Percentiles rank a stretch among this genome's conserved stretches.
Conservation (phyloP, 1,140 invertebrate genomes). For the Diprion similis region DNA sequence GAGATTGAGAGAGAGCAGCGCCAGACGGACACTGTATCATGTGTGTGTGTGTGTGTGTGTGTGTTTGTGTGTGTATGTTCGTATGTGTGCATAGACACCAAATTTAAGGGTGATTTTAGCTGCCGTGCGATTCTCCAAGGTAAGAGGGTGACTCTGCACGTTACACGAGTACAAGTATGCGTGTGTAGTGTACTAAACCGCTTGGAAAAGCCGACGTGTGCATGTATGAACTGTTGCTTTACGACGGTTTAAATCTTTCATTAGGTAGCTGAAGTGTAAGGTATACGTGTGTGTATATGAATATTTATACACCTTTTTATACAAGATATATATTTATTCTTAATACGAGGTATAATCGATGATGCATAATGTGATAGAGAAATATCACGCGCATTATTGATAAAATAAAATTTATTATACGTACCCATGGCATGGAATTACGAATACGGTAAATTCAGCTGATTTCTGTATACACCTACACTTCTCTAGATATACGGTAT, state of each 20-base stretch:
- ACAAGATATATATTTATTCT: too few species aligned
- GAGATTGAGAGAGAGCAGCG: neutral
- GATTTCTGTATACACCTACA: too few species aligned
- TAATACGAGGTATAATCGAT: too few species aligned
- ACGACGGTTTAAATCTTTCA: neutral
- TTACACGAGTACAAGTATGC: neutral
- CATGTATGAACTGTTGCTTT: neutral
- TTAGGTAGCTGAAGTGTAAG: neutral
- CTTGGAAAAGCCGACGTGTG: neutral
- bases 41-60: neutral
- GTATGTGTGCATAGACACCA: neutral
- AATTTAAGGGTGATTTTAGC: constrained; percentile 4
- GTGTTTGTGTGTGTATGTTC: neutral
- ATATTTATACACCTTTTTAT: too few species aligned
- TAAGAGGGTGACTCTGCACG: neutral
- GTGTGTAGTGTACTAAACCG: too few species aligned
- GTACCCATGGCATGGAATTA: too few species aligned
- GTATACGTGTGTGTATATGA: neutral
- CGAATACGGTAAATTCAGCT: too few species aligned
- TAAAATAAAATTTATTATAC: too few species aligned
- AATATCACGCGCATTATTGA: too few species aligned
- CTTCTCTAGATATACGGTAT: too few species aligned
- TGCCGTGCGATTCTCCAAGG: neutral
- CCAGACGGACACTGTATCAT: neutral
- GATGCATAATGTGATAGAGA: too few species aligned